Base-by-base conservation (phyloP, 2,113 vertebrate genomes). In the Eulacestoma nigropectus region DNA sequence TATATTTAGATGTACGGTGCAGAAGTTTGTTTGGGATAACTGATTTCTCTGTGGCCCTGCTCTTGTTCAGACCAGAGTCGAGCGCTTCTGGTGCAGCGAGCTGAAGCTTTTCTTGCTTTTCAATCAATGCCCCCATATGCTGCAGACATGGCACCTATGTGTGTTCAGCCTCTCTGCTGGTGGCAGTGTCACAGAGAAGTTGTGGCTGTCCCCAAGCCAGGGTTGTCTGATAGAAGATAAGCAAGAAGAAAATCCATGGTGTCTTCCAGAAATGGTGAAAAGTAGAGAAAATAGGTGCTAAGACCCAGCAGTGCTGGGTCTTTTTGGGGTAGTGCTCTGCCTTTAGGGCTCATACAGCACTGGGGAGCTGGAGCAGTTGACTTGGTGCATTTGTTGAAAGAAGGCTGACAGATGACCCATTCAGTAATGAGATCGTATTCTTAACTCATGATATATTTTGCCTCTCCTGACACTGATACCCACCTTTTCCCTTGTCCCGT, bases 331-430 rank as follows among this genome's bases (percentile, higher is more conserved):
- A 79, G 60, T 86, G 44, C 35, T 80, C 27, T 93, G 25, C 23
- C 42, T 85, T 77, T 77, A 65, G 47, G 39, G 26, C 30, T 89
- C 0, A 0, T 35, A 26, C n/a, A 53, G 55, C 1, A 0, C 44
- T 37, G 26, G 33, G 42, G 52, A 85, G 41, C 30, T 5, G 2
- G 12, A 89, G 41, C 23, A 82, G 53, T 56, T 89, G 44, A 39
- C 37, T 8, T 57, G 26, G 26, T 84, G 25, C 37, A 25, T 84
- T 89, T 77, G 22, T 72, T 87, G 77, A 68, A 95, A 81, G 64
- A 84, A 68, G 60, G 30, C 65, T 82, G 70, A 33, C 25, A 57
- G 57, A 72, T 79, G 65, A 95, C 52, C 56, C 12, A 25, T 91
- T 88, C 82, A 84, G 44, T 86, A 84, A 73, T 56, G 74, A 82